Evolutionary conservation across 2,888 invertebrate genomes (phyloP).

Genomic region (Notodonta ziczac): DNA sequence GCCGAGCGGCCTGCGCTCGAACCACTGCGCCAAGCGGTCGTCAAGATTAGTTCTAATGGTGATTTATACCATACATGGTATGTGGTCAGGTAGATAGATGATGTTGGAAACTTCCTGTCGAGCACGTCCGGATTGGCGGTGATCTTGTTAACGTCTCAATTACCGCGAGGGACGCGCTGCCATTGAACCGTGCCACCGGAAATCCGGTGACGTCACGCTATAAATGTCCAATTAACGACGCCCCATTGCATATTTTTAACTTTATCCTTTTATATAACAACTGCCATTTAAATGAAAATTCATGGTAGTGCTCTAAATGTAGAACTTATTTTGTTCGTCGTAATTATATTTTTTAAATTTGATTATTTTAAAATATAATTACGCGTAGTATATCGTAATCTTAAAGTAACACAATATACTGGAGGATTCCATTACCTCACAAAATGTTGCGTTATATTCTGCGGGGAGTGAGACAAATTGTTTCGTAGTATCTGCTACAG

Average conservation of each 20-base stretch:
- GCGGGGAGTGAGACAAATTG: neutral
- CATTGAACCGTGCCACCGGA: no score
- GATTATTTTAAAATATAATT: no score
- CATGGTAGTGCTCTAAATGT: no score
- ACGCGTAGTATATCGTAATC: no score
- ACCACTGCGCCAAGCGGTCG: no score
- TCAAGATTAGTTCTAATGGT: no score
- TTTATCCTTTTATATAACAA: neutral
- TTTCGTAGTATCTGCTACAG: neutral
- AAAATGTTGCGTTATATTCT: neutral
- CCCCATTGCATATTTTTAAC: neutral
- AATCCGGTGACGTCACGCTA: constrained; percentile 2
- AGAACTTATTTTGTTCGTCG: no score
- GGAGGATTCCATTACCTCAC: no score
- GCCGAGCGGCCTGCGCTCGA: no score
- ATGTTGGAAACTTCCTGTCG: neutral
- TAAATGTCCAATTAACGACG: constrained; percentile 1
- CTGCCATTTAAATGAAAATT: neutral
- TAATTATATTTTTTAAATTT: no score
- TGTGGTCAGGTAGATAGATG: neutral
- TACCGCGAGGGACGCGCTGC: neutral
- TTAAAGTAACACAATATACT: no score
- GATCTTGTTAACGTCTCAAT: constrained; percentile 2
- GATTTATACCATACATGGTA: no score
- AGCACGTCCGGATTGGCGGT: neutral